Evolutionary conservation across 2,888 invertebrate species (phyloP), one percentile per base, ranked within the genome.

Genomic region (Athalia circularis): DNA sequence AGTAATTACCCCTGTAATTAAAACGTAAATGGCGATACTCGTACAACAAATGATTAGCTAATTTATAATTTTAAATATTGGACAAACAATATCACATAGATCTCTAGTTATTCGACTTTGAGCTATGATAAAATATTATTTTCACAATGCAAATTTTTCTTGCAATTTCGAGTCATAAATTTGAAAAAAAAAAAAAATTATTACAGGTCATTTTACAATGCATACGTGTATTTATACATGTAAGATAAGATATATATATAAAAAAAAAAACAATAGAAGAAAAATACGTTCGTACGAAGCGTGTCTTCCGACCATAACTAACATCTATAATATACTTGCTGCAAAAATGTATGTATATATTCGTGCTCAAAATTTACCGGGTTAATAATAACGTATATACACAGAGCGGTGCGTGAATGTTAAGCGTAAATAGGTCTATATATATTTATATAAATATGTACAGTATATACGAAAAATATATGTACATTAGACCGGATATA

Each of bases 291-390:
- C 47, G 72, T 59, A 59, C 59, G 8, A 59, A 59, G 72, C 72
- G 72, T 72, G 72, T 72, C 72, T 72, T 59, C 13, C 47, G 72
- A 72, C 72, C 59, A 57, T 72, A 72, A 72, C 72, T 8, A 72
- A 72, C 9, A 72, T 72, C 59, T 45, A 45, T 47, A 59, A 47
- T 57, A 6, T 72, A 72, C 70, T 45, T 59, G 1, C 29, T 54
- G 11, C 11, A 52, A 45, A 11, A 7, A 59, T 13, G 4, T 68
- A 68, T 54, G 52, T 65, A 48, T 67, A 29, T 64, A 9, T 7
- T 8, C 50, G 48, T 13, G 15, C 15, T 11, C 48, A 54, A 29
- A 29, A 29, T 29, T 29, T 29, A 9, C 54, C n/a, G n/a, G 9
- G n/a, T 54, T 11, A 9, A 6, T 54, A n/a, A 50, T 67, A 67